phyloP scores from a whole-genome alignment of 2,888 invertebrate species.

The Drosophila nigritarsus region DNA sequence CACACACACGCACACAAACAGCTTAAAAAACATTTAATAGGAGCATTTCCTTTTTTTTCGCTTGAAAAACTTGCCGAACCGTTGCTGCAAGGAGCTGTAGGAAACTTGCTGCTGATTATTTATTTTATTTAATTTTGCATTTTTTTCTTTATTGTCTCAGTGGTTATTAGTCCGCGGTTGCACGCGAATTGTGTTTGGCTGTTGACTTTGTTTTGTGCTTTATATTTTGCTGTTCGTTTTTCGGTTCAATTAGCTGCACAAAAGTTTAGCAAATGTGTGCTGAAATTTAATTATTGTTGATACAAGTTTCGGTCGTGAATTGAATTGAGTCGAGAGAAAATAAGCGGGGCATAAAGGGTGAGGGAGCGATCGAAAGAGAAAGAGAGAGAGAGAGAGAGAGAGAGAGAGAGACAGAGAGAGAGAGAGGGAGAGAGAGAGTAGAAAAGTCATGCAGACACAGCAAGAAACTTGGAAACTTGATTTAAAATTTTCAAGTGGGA shows the following conservation, averaged over 20 bases:
- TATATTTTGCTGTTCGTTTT: slow-evolving; percentile 19
- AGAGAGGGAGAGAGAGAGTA: background rate
- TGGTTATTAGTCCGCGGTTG: slow-evolving; percentile 76
- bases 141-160: slow-evolving; percentile 43
- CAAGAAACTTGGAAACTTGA: background rate
- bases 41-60: slow-evolving; percentile 69
- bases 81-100: slow-evolving; percentile 35
- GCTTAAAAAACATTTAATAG: slow-evolving; percentile 72
- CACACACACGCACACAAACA: background rate
- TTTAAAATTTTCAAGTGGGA: background rate
- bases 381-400: too few species aligned
- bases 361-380: background rate
- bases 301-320: slow-evolving; percentile 62
- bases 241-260: slow-evolving; percentile 76
- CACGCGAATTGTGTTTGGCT: slow-evolving; percentile 68
- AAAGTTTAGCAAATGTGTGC: slow-evolving; percentile 75
- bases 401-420: background rate
- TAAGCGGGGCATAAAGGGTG: background rate
- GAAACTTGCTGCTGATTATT: slow-evolving; percentile 61
- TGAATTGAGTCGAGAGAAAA: slow-evolving; percentile 38
- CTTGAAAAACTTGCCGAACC: slow-evolving; percentile 63
- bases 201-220: slow-evolving; percentile 18
- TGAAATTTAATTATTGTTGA: slow-evolving; percentile 79
- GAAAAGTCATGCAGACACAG: background rate
- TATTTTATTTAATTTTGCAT: slow-evolving; percentile 56